A percentile compares a stretch with the other conserved stretches of the same genome.
These are phyloP conservation scores for Brachirus orientalis DNA, from an alignment of 2,113 vertebrate species.

Conservation along the genomic window DNA sequence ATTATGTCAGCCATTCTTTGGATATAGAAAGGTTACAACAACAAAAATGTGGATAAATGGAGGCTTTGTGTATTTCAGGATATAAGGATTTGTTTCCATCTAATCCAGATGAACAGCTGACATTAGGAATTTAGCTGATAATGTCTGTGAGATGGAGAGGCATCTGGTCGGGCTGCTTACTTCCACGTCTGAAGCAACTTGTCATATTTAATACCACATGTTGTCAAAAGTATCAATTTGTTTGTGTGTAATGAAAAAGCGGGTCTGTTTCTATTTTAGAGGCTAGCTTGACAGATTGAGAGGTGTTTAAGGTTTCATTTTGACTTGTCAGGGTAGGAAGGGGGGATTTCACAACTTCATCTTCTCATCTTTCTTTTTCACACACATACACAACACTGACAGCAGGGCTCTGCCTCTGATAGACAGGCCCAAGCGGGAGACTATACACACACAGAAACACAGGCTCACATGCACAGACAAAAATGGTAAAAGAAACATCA, in stretches of 20 bases:
- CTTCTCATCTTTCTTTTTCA: constrained; percentile 29
- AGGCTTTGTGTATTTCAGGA: constrained; percentile 37
- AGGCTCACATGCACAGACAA: constrained; percentile 44
- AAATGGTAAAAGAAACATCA: constrained; percentile 71
- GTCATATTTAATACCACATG: constrained; percentile 75
- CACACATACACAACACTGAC: constrained; percentile 48
- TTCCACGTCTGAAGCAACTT: constrained; percentile 76
- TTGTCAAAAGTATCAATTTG: constrained; percentile 81
- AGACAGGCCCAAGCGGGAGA: constrained; percentile 72
- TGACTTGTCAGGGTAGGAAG: constrained; percentile 61
- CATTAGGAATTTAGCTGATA: constrained; percentile 69
- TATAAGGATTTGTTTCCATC: constrained; percentile 59
- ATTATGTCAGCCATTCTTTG: background rate
- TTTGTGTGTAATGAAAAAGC: constrained; percentile 68
- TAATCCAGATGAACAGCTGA: constrained; percentile 77
- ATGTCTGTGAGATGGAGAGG: constrained; percentile 67
- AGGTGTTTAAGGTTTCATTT: constrained; percentile 81
- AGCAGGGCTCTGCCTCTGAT: constrained; percentile 72
- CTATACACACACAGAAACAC: constrained; percentile 62
- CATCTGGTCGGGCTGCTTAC: constrained; percentile 70
- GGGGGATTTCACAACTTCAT: constrained; percentile 48
- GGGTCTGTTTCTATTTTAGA: constrained; percentile 78
- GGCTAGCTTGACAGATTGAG: constrained; percentile 76
- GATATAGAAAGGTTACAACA: constrained; percentile 37
- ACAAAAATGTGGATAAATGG: constrained; percentile 44